Evolutionary conservation across 2,888 invertebrate genomes (phyloP).

Genomic region (Galerucella nymphaeae): DNA sequence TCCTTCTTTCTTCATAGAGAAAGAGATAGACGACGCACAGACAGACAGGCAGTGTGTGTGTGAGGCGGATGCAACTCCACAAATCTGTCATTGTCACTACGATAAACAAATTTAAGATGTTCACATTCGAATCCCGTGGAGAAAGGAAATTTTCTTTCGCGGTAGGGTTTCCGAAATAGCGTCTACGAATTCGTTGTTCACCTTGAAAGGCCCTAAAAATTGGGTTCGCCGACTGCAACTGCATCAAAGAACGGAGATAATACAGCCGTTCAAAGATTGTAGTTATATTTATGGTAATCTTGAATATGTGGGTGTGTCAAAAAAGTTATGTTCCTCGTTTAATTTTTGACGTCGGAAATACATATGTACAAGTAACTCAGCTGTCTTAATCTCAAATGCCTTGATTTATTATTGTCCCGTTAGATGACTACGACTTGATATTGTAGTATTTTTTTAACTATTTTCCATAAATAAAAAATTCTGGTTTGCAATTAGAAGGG

Average conservation of each 20-base stretch:
- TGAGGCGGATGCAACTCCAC: slow-evolving; percentile 39
- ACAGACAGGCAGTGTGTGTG: background rate
- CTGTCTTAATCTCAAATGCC: background rate
- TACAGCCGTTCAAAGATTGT: background rate
- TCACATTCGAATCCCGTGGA: slow-evolving; percentile 45
- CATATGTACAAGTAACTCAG: background rate
- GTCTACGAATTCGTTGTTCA: slow-evolving; percentile 16
- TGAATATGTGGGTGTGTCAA: slow-evolving; percentile 18
- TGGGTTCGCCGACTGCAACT: slow-evolving; percentile 9
- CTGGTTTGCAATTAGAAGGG: no score
- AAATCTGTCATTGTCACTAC: slow-evolving; percentile 52
- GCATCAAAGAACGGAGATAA: background rate
- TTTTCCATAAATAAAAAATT: background rate
- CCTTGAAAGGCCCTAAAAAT: slow-evolving; percentile 17
- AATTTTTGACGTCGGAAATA: background rate
- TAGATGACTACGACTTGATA: background rate
- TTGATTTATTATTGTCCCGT: slow-evolving; percentile 3
- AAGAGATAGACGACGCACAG: slow-evolving; percentile 1
- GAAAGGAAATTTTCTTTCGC: slow-evolving; percentile 48
- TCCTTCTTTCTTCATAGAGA: slow-evolving; percentile 10
- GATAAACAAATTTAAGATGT: slow-evolving; percentile 50
- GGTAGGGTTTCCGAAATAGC: slow-evolving; percentile 46
- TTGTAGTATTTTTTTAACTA: background rate
- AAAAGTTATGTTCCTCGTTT: background rate
- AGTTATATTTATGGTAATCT: slow-evolving; percentile 11